Evolutionary conservation across 2,113 vertebrate genomes (phyloP), one percentile per base, ranked within the genome.

Genomic region (Seriola dumerili): DNA sequence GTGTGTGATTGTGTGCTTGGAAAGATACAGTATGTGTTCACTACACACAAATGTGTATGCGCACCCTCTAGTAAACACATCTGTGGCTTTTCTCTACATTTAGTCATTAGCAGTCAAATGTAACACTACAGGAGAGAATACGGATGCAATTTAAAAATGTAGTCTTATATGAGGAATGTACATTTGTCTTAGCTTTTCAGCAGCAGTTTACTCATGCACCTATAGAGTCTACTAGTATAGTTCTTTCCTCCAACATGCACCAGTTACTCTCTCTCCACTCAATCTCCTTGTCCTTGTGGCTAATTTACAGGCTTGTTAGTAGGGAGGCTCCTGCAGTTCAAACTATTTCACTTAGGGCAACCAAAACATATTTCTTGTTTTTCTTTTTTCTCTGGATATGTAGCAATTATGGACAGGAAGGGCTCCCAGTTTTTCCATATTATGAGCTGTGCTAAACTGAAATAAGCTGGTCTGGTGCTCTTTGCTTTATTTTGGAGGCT

Each of bases 371-470:
- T 62, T 68, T 74, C 84, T 85, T 81, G 85, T 50, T 42, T 72
- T 69, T 78, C 89, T 87, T 76, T 63, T 73, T 19, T 80, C 58
- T 79, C 91, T 87, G 85, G 92, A 94, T 94, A 92, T 93, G 90
- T 85, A 89, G 85, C 89, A 95, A 94, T 96, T 96, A 96, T 93
- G 90, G 93, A 93, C 93, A 95, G 94, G 91, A 95, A 94, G 92
- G 90, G 91, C 81, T 96, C 92, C 91, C 85, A 83, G 88, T 94
- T 95, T 96, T 95, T 94, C 90, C 93, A 89, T 93, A 95, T 95
- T 95, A 94, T 92, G 93, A 95, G 95, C 94, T 89, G 94, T 86
- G 88, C 91, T 95, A 94, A 95, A 95, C 95, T 96, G 94, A 95
- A 96, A 96, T 96, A 94, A 95, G 94, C 95, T 93, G 93, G 91